phyloP scores from a whole-genome alignment of 1,140 invertebrate species.

The Tetramorium parvispinum region DNA sequence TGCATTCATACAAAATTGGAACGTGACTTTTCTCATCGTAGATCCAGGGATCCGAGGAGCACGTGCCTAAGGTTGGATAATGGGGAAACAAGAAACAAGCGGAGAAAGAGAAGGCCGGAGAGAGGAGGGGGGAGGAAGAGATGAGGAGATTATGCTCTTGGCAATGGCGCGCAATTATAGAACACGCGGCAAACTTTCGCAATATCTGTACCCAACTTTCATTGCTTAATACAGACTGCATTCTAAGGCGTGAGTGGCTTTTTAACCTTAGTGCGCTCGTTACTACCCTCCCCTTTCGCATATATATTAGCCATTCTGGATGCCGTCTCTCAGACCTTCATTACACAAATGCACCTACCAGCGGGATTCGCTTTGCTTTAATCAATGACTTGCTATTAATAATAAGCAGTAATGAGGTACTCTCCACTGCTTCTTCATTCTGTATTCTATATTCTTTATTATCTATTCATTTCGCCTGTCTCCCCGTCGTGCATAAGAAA shows the following conservation, averaged over 20 bases:
- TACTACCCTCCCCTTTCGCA: constrained; percentile 4
- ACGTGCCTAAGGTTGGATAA: constrained; percentile 50
- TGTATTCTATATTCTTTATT: no score
- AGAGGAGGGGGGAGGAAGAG: not conserved
- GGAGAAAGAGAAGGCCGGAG: not conserved
- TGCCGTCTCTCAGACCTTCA: not conserved
- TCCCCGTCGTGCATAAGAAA: not conserved
- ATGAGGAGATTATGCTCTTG: constrained; percentile 51
- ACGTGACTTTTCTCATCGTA: constrained; percentile 11
- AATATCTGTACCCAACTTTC: constrained; percentile 60
- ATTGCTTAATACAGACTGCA: constrained; percentile 58
- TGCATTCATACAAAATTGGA: constrained; percentile 44
- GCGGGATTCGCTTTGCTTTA: not conserved
- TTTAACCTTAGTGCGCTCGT: constrained; percentile 28
- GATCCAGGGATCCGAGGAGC: not conserved
- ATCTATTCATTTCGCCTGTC: not conserved
- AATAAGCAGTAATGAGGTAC: not conserved
- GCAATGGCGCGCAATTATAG: constrained; percentile 54
- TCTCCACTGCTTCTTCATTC: not conserved
- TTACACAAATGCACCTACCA: not conserved
- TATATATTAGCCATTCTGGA: constrained; percentile 31
- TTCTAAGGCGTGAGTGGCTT: constrained; percentile 49
- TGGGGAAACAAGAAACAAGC: constrained; percentile 49
- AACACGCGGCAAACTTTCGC: constrained; percentile 57
- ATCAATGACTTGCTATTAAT: constrained; percentile 7